A percentile compares a stretch with the other conserved stretches of the same genome.
phyloP scores from a whole-genome alignment of 2,113 vertebrate genomes.

The Alosa alosa region DNA sequence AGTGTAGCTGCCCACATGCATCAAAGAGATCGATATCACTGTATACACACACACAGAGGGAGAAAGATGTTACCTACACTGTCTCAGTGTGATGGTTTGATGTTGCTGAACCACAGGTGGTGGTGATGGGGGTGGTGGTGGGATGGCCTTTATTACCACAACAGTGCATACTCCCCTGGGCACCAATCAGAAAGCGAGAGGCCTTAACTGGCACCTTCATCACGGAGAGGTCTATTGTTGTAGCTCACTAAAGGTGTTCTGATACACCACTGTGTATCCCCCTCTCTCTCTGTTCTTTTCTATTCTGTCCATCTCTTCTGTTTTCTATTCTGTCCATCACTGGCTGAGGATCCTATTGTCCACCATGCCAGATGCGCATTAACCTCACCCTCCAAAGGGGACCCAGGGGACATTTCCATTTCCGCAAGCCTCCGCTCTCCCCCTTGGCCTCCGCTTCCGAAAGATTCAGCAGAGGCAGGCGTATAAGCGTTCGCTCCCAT shows the following conservation, averaged over 20 bases:
- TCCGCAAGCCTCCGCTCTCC: neutral
- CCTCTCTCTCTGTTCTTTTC: no score
- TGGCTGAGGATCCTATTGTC: neutral
- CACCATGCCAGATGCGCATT: slow-evolving; percentile 6
- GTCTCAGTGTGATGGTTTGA: neutral
- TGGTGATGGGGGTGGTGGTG: neutral
- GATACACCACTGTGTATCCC: neutral
- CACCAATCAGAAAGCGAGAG: neutral
- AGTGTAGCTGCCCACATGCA: no score
- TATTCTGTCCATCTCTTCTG: neutral
- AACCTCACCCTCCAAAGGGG: slow-evolving; percentile 22
- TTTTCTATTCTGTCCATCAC: neutral
- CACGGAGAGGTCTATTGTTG: no score
- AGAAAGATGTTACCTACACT: neutral
- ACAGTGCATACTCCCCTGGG: neutral
- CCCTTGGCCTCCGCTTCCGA: neutral
- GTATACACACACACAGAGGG: neutral
- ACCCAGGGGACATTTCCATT: no score
- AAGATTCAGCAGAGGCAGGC: neutral
- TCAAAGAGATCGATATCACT: neutral
- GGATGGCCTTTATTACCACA: neutral
- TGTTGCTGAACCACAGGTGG: neutral
- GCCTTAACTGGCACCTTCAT: neutral
- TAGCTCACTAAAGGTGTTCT: no score
- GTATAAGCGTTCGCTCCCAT: neutral